phyloP scores from a whole-genome alignment of 2,797 vertebrate genomes.

The Kryptopterus vitreolus region DNA sequence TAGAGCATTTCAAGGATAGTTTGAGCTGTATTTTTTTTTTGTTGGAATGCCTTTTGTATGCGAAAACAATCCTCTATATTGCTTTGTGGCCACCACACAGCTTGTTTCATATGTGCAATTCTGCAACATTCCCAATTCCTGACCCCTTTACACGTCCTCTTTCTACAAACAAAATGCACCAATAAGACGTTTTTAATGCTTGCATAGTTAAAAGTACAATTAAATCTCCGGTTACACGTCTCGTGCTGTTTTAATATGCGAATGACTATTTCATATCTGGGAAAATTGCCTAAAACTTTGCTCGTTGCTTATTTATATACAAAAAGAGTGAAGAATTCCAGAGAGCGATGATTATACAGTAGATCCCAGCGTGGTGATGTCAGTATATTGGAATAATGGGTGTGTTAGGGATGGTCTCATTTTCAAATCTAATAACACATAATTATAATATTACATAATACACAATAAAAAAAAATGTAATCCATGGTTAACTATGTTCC shows the following conservation, averaged over 20 bases:
- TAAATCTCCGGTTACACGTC: not conserved
- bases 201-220: not conserved
- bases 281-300: not conserved
- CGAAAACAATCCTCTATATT: conserved; percentile 15
- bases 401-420: too few species aligned
- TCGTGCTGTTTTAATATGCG: not conserved
- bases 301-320: not conserved
- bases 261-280: not conserved
- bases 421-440: too few species aligned
- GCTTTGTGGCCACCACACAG: not conserved
- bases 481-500: too few species aligned
- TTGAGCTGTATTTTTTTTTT: conserved; percentile 6
- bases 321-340: not conserved
- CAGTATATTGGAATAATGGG: too few species aligned
- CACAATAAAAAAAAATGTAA: not conserved
- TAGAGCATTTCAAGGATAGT: not conserved
- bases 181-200: not conserved
- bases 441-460: too few species aligned
- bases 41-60: conserved; percentile 15
- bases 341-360: not conserved
- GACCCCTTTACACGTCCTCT: not conserved
- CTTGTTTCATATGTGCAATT: conserved; percentile 19
- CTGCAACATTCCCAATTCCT: conserved; percentile 9
- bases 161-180: conserved; percentile 7
- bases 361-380: not conserved